Evolutionary conservation across 2,797 vertebrate species (phyloP), one percentile per base, ranked within the genome.

Genomic region (Galaxias olidus): DNA sequence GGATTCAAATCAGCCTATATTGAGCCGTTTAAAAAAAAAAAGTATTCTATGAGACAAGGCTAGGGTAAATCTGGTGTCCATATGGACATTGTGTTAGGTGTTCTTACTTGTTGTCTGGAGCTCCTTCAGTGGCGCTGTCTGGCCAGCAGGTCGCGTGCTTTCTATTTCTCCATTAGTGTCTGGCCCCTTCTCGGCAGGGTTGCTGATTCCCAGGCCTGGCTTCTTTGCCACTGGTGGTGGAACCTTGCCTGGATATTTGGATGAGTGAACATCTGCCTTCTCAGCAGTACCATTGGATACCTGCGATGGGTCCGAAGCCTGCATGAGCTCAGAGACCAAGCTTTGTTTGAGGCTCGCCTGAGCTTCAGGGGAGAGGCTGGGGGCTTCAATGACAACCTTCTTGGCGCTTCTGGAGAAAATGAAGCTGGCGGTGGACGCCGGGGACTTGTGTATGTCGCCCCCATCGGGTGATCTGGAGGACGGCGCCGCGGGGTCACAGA

Each of bases 201-300:
- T 79, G 61, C 71, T 18, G 65, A 61, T 79, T 57, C 81, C 71
- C 42, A 81, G 79, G 1, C 59, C 52, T 50, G 96, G 97, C 85
- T 98, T 99, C 81, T 93, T 97, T 68, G 98, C 96, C 5, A 98
- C 94, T 0, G 96, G 96, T 13, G 98, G 97, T 17, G 96, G 95
- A 17, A 96, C 88, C 86, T 94, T 98, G 57, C 89, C 72, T 1
- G 84, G 83, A 79, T 92, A 98, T 46, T n/a, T 49, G 79, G 79
- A 58, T 75, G 78, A 47, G 68, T 0, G 60, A 83, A 82, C 53
- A 18, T 9, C 14, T n/a, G 30, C 18, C 50, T 53, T 18, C 9
- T 53, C 15, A 6, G 80, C 56, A 20, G 77, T 84, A 4, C 86
- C 88, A 4, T 90, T 91, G 13, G 82, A 64, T 46, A 82, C 66